A percentile compares a stretch with the other conserved stretches of the same genome.
phyloP scores from a whole-genome alignment of 1,140 invertebrate species.

The Rhagoletis pomonella region DNA sequence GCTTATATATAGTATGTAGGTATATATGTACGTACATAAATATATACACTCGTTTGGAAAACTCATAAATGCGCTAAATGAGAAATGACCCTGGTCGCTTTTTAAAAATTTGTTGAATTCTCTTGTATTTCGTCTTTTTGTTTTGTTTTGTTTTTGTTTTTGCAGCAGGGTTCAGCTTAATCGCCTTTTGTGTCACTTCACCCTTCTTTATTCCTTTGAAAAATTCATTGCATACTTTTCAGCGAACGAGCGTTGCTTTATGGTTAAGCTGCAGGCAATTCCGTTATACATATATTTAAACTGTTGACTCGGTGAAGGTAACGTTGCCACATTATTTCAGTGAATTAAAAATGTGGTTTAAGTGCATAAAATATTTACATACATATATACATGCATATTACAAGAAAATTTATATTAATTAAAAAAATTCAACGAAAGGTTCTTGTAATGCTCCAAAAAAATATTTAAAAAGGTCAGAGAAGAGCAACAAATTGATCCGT shows the following conservation, averaged over 20 bases:
- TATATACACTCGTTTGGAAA: too few relatives aligned
- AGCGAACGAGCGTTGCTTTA: background rate
- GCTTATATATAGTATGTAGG: background rate
- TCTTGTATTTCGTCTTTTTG: background rate
- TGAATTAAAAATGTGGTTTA: background rate
- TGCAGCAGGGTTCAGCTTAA: background rate
- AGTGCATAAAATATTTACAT: background rate
- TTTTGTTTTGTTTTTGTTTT: background rate
- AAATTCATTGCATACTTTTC: background rate
- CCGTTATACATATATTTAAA: background rate
- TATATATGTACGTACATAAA: background rate
- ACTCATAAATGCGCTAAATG: slow-evolving; percentile 7
- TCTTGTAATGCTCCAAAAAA: too few relatives aligned
- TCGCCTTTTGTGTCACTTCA: background rate
- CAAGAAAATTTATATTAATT: too few relatives aligned
- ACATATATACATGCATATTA: too few relatives aligned
- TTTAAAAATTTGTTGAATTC: background rate
- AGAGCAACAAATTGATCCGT: too few relatives aligned
- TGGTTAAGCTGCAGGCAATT: background rate
- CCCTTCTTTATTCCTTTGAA: background rate
- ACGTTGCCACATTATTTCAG: background rate
- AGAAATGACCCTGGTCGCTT: slow-evolving; percentile 24
- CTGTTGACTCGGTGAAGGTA: background rate
- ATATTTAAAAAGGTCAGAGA: too few relatives aligned
- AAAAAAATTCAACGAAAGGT: too few relatives aligned